Percentiles rank a stretch among this genome's conserved stretches.
phyloP scores from a whole-genome alignment of 2,888 invertebrate genomes.

The Harpalus rubripes region DNA sequence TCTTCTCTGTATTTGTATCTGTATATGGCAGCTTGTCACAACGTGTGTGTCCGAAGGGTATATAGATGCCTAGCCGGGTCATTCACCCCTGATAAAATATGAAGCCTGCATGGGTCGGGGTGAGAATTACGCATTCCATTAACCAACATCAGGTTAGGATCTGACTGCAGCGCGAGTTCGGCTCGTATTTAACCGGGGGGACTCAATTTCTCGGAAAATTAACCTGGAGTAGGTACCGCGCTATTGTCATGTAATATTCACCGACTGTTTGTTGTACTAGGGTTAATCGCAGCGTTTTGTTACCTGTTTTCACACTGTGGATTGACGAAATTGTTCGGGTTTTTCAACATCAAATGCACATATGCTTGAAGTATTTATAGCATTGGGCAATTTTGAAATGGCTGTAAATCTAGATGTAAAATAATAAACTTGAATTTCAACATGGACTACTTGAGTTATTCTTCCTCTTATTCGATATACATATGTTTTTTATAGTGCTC shows the following conservation, averaged over 20 bases:
- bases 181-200: slow-evolving; percentile 41
- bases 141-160: background rate
- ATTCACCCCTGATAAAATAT: slow-evolving; percentile 37
- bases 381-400: too few species aligned
- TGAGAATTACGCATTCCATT: slow-evolving; percentile 48
- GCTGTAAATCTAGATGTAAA: too few species aligned
- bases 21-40: slow-evolving; percentile 14
- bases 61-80: background rate
- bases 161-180: slow-evolving; percentile 22
- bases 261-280: slow-evolving; percentile 36
- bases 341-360: too few species aligned
- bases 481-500: too few species aligned
- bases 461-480: too few species aligned
- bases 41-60: background rate
- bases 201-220: slow-evolving; percentile 63
- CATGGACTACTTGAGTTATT: too few species aligned
- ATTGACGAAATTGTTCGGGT: background rate
- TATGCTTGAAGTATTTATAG: too few species aligned
- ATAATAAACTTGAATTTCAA: too few species aligned
- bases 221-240: slow-evolving; percentile 46
- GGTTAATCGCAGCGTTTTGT: slow-evolving; percentile 9
- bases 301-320: background rate
- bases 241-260: slow-evolving; percentile 65
- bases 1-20: too few species aligned
- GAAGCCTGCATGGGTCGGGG: background rate